phyloP scores from a whole-genome alignment of 2,888 invertebrate species.

The Malthinus flaveolus region DNA sequence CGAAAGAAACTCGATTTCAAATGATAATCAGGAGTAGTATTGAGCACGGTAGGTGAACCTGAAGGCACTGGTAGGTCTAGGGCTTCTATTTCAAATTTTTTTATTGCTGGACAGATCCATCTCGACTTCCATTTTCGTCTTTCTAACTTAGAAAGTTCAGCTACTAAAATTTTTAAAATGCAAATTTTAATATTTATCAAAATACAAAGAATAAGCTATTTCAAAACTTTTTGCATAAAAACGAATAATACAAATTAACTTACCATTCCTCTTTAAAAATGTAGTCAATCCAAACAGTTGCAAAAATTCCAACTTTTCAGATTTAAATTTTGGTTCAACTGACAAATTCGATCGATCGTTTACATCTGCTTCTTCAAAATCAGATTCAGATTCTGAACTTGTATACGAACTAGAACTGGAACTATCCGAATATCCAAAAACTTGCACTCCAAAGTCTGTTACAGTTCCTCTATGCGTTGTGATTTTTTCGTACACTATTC shows the following conservation, averaged over 20 bases:
- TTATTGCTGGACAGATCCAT: conserved; percentile 46
- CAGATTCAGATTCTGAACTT: conserved; percentile 56
- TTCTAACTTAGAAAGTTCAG: conserved; percentile 65
- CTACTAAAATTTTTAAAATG: conserved; percentile 58
- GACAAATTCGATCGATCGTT: conserved; percentile 60
- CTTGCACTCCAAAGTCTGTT: conserved; percentile 46
- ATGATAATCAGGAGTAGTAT: conserved; percentile 55
- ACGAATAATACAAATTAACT: conserved; percentile 34
- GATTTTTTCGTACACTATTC: conserved; percentile 22
- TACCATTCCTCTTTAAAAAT: conserved; percentile 64
- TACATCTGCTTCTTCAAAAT: conserved; percentile 55
- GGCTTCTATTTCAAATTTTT: conserved; percentile 41
- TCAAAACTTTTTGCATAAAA: conserved; percentile 1
- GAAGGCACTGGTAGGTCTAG: conserved; percentile 58
- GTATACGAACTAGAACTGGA: conserved; percentile 57
- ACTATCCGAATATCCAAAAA: conserved; percentile 49
- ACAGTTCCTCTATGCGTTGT: conserved; percentile 24
- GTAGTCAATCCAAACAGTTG: conserved; percentile 66
- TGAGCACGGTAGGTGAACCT: conserved; percentile 56
- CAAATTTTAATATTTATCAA: no score
- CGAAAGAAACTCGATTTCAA: conserved; percentile 65
- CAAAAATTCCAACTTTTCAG: conserved; percentile 64
- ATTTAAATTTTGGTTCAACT: conserved; percentile 56
- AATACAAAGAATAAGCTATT: conserved; percentile 1
- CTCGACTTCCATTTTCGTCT: conserved; percentile 56